A percentile compares a stretch with the other conserved stretches of the same genome.
Conservation (phyloP, 1,140 invertebrate species). For the Trachelipus rathkii region DNA sequence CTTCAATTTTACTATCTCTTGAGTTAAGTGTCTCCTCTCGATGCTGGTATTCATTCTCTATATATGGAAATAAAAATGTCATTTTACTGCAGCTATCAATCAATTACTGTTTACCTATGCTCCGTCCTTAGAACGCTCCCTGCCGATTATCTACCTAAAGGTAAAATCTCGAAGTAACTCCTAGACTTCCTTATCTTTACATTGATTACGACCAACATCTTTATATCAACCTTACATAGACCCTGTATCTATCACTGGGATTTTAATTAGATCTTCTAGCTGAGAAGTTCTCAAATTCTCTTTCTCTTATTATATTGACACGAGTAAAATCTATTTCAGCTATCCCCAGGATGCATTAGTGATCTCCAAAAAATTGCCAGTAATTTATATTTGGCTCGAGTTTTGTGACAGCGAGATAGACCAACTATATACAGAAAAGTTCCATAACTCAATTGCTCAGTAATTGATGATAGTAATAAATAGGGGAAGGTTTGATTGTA, state of each 20-base stretch:
- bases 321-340: constrained; percentile 35
- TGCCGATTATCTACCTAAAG: constrained; percentile 51
- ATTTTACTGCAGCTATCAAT: constrained; percentile 23
- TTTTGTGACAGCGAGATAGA: constrained; percentile 52
- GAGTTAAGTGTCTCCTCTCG: constrained; percentile 27
- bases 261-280: no score
- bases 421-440: constrained; percentile 23
- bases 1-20: no score
- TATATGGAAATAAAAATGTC: constrained; percentile 12
- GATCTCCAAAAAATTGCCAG: constrained; percentile 52
- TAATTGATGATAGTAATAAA: no score
- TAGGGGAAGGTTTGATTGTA: no score
- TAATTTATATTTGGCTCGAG: constrained; percentile 54
- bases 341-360: constrained; percentile 55
- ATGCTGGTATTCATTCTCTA: constrained; percentile 28
- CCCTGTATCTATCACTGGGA: no score
- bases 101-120: constrained; percentile 36
- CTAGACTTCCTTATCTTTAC: neutral
- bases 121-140: constrained; percentile 45
- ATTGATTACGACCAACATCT: neutral
- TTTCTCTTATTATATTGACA: neutral
- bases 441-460: constrained; percentile 27
- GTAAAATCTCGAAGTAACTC: constrained; percentile 46
- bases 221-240: no score
- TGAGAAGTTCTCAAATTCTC: neutral